A percentile compares a stretch with the other conserved stretches of the same genome.
Conservation (phyloP, 2,888 invertebrate genomes). For the Chamaedrilus cognettii region DNA sequence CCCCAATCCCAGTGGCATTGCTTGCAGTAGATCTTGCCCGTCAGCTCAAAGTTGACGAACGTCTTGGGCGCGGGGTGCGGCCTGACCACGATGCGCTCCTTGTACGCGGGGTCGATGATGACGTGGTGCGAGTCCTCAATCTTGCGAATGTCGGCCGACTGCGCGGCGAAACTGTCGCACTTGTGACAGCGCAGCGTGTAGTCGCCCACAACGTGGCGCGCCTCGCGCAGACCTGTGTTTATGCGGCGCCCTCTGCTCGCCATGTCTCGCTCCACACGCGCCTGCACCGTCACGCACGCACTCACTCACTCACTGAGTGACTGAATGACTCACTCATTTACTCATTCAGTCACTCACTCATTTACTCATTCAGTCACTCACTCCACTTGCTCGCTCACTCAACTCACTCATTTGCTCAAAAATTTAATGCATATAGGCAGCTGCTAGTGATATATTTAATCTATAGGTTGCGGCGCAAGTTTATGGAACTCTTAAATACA, state of each 20-base stretch:
- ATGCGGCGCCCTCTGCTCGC: conserved; percentile 16
- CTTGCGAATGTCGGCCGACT: conserved; percentile 44
- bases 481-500: no score
- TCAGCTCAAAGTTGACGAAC: conserved; percentile 27
- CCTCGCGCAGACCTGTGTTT: conserved; percentile 11
- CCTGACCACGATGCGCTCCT: conserved; percentile 26
- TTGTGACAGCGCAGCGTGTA: conserved; percentile 46
- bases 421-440: no score
- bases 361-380: no score
- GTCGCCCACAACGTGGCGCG: conserved; percentile 32
- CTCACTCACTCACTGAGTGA: no score
- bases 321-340: no score
- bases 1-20: conserved; percentile 39
- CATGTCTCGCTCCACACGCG: conserved; percentile 15
- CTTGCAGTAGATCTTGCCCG: conserved; percentile 38
- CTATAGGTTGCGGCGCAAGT: no score
- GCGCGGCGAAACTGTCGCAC: conserved; percentile 45
- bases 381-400: no score
- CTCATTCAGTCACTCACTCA: no score
- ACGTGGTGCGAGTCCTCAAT: conserved; percentile 46
- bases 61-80: conserved; percentile 22
- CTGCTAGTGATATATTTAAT: no score
- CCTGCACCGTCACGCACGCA: no score
- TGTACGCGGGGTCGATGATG: conserved; percentile 40
- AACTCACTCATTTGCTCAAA: no score